Base-by-base conservation (phyloP, 2,113 vertebrate species). In the Ptyas mucosa region DNA sequence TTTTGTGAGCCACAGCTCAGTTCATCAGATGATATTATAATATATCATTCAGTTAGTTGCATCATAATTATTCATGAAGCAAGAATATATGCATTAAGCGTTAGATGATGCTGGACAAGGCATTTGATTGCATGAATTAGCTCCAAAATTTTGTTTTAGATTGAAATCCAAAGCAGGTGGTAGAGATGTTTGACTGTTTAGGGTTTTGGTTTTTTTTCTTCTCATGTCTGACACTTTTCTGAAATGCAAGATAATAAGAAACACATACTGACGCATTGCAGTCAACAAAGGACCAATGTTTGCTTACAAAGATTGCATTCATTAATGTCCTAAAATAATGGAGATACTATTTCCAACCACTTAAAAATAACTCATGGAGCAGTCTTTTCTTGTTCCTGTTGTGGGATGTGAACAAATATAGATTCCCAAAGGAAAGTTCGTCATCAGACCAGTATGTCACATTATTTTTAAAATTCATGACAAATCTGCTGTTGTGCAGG, bases 351-450 rank as follows among this genome's bases (percentile, higher is more conserved):
- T 97, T 97, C 87, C 95, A 97, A 96, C 90, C 91, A 91, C 93
- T 96, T 96, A 96, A 97, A 97, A 98, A 98, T 98, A 98, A 96
- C 97, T 96, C 94, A 49, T 87, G 95, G 96, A 90, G 94, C 96
- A 97, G 96, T 94, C 96, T 98, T 98, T 98, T 97, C 95, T 98
- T 96, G 96, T 97, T 98, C 94, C 94, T 96, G 93, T 97, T 97
- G 96, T 95, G 96, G 96, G 94, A 94, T 95, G 88, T 93, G 93
- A 95, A 90, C 96, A 97, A 97, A 98, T 98, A 97, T 97, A 98
- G 96, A 92, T 94, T 93, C 94, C 96, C 94, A 95, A 94, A 95
- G 95, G 96, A 95, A 96, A 94, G 96, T 96, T 91, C 96, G 97
- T 96, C 96, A 95, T 97, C 96, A 95, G 95, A 97, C 93, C 93